Percentiles rank a stretch among this genome's conserved stretches.
Conservation (phyloP, 2,888 invertebrate genomes). For the Deilephila porcellus region DNA sequence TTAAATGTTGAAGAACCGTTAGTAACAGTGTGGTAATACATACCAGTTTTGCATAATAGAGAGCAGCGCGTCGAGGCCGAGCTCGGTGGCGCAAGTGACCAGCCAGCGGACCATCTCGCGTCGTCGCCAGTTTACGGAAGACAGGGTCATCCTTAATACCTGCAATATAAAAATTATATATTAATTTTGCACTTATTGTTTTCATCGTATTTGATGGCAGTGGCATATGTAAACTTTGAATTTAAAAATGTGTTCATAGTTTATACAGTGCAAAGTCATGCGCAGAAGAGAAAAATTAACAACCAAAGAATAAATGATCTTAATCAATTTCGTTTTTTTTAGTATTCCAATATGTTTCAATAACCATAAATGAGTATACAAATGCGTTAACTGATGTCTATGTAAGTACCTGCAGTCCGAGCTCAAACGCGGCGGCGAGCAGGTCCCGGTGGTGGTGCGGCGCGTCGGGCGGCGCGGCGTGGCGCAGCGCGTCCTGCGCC, state of each 20-base stretch:
- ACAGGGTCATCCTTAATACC: slow-evolving; percentile 93
- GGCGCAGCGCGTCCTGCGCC: slow-evolving; percentile 93
- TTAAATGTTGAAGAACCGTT: too few species aligned
- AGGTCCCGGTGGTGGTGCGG: slow-evolving; percentile 91
- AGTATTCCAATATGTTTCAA: too few species aligned
- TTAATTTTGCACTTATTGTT: too few species aligned
- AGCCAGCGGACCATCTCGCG: slow-evolving; percentile 96
- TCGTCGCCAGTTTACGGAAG: slow-evolving; percentile 91
- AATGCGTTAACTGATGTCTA: too few species aligned
- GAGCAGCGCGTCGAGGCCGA: slow-evolving; percentile 91
- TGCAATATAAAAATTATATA: slow-evolving; percentile 50
- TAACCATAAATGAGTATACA: too few species aligned
- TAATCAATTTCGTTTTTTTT: too few species aligned
- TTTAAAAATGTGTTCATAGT: too few species aligned
- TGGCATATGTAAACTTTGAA: too few species aligned
- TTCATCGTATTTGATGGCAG: too few species aligned
- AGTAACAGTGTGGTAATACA: slow-evolving; percentile 24
- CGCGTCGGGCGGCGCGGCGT: slow-evolving; percentile 90
- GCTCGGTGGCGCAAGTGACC: slow-evolving; percentile 93
- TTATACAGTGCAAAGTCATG: too few species aligned
- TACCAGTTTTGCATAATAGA: slow-evolving; percentile 94
- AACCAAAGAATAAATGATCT: too few species aligned
- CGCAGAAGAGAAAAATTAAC: too few species aligned
- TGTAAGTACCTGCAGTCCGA: slow-evolving; percentile 87
- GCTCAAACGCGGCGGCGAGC: slow-evolving; percentile 91